Evolutionary conservation across 2,797 vertebrate genomes (phyloP), one percentile per base, ranked within the genome.

Genomic region (Threskiornis aethiopicus): DNA sequence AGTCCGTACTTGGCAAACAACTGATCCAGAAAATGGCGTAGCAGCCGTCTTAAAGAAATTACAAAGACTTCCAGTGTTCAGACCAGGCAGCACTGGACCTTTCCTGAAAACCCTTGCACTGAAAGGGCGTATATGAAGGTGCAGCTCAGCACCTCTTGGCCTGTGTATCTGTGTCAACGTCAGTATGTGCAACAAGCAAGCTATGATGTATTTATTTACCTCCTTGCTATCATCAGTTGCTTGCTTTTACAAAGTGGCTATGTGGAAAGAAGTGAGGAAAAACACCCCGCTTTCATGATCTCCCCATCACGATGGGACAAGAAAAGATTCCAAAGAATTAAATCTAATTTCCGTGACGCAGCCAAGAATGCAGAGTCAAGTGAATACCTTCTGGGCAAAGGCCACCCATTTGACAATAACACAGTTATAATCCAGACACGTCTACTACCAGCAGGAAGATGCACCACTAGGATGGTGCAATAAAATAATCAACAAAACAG

Each of bases 401-500:
- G 62, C 71, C 57, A 57, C 79, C 78, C 15, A 5, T 44, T 21
- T 49, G n/a, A 51, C 37, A 51, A 2, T 10, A 26, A 15, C 1
- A 41, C 25, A 75, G 47, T 44, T 67, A 66, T 1, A 62, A 64
- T 11, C 19, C 47, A 92, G 71, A 47, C 59, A 49, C 0, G 0
- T 67, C 70, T 79, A 5, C 89, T n/a, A 26, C 29, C n/a, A 79
- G 55, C 26, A 87, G 62, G 35, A 65, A 75, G 44, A 70, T 10
- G 33, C 0, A 42, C 6, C 31, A 25, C 47, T 2, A 28, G 11
- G 22, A 66, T 85, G 76, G 71, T 83, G 75, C 89, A 92, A 92
- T 37, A 25, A 87, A 93, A 47, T 62, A 25, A 83, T 80, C n/a
- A 61, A 73, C 51, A 57, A 35, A 96, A 83, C 91, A 86, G 87